These are phyloP conservation scores for Synergus itoensis DNA, from an alignment of 2,888 invertebrate species.

Conservation along the genomic window DNA sequence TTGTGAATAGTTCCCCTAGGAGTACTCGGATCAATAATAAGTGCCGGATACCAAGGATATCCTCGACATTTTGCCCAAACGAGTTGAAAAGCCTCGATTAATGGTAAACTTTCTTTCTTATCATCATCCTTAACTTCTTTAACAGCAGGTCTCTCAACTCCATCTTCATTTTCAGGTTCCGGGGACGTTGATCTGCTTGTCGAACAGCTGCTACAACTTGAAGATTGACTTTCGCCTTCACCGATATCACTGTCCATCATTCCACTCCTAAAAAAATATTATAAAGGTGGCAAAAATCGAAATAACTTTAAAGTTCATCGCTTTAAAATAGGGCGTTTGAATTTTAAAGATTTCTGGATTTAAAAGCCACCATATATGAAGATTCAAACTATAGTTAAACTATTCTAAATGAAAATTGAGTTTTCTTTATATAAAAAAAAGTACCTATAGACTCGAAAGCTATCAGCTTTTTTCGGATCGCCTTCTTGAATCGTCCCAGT, in stretches of 20 bases:
- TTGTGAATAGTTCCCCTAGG: constrained; percentile 94
- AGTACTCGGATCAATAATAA: constrained; percentile 96
- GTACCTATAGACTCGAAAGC: constrained; percentile 74
- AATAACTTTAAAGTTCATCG: not conserved
- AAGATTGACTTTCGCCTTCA: constrained; percentile 75
- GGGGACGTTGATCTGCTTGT: constrained; percentile 74
- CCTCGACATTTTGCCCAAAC: constrained; percentile 99
- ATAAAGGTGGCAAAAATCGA: not conserved
- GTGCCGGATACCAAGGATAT: constrained; percentile 98
- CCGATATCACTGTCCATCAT: constrained; percentile 74
- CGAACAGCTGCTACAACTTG: constrained; percentile 75
- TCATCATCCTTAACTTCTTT: constrained; percentile 75
- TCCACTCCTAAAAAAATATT: constrained; percentile 66
- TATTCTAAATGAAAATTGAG: constrained; percentile 23
- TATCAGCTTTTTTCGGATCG: constrained; percentile 73
- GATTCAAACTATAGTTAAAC: not conserved
- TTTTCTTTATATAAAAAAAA: too few relatives aligned
- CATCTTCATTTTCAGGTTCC: constrained; percentile 63
- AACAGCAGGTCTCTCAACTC: constrained; percentile 72
- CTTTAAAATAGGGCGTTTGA: not conserved
- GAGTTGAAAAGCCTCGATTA: constrained; percentile 90
- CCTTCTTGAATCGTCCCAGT: constrained; percentile 60
- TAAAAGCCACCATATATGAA: not conserved
- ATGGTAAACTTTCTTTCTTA: constrained; percentile 69
- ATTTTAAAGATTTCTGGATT: not conserved